Evolutionary conservation across 2,113 vertebrate genomes (phyloP).

Genomic region (Drymodes brunneopygia): DNA sequence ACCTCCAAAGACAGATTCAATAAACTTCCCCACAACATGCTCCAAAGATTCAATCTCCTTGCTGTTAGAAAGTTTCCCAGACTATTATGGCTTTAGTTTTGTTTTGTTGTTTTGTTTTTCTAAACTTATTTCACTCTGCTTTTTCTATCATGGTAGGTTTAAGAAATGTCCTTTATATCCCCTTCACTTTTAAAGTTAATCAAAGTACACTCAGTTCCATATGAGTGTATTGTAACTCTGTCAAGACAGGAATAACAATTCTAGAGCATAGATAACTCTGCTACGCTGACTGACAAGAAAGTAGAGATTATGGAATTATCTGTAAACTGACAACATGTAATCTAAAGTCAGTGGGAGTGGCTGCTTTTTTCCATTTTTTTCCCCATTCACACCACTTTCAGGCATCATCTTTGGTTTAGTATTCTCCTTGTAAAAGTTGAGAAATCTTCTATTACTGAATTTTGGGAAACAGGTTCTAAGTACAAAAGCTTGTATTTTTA

Average conservation of each 20-base stretch:
- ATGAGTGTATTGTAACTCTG: neutral
- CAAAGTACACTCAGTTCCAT: neutral
- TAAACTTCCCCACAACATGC: neutral
- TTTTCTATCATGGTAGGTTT: neutral
- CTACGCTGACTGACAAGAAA: neutral
- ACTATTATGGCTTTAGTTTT: neutral
- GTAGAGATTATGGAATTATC: neutral
- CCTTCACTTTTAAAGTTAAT: neutral
- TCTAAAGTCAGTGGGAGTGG: neutral
- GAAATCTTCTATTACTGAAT: neutral
- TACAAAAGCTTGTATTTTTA: neutral
- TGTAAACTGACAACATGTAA: neutral
- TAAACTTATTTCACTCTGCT: neutral
- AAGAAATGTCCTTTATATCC: neutral
- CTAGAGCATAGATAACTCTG: neutral
- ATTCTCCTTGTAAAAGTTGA: neutral
- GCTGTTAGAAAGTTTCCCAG: neutral
- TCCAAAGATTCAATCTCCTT: neutral
- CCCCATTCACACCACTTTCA: neutral
- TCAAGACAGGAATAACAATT: neutral
- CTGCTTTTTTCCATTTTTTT: too few species aligned
- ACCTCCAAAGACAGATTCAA: neutral
- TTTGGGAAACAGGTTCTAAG: neutral
- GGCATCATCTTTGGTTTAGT: rapidly evolving
- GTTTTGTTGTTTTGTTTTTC: neutral